These are phyloP conservation scores for Eubucco bourcierii DNA, from an alignment of 2,113 vertebrate species.

Conservation along the genomic window DNA sequence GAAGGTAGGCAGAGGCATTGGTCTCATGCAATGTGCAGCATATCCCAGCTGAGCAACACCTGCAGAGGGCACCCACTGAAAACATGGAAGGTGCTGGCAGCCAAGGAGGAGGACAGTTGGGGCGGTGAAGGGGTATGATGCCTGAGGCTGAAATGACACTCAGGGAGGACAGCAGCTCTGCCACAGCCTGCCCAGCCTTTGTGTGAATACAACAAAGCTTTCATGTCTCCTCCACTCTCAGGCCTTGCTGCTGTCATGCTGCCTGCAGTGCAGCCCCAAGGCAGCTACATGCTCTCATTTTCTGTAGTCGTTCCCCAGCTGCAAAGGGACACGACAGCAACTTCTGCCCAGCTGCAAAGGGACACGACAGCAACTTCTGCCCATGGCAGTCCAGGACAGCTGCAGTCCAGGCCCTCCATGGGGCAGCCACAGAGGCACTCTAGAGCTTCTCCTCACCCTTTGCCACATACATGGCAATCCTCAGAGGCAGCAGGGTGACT, in stretches of 20 bases:
- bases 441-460: neutral
- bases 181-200: neutral
- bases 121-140: neutral
- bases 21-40: neutral
- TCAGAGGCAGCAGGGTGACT: neutral
- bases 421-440: neutral
- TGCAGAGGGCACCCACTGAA: neutral
- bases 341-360: neutral
- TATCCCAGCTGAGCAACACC: neutral
- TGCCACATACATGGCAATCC: neutral
- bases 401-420: neutral
- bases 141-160: neutral
- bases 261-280: neutral
- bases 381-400: neutral
- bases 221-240: neutral
- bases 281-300: neutral
- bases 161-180: neutral
- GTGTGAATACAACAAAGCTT: neutral
- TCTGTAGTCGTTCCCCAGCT: neutral
- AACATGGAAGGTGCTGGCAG: neutral
- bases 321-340: neutral
- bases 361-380: neutral
- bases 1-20: neutral
- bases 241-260: neutral
- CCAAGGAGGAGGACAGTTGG: accelerated